Percentiles rank a stretch among this genome's conserved stretches.
These are phyloP conservation scores for Cremastobaeus sp. DNA, from an alignment of 2,888 invertebrate species.

Conservation along the genomic window DNA sequence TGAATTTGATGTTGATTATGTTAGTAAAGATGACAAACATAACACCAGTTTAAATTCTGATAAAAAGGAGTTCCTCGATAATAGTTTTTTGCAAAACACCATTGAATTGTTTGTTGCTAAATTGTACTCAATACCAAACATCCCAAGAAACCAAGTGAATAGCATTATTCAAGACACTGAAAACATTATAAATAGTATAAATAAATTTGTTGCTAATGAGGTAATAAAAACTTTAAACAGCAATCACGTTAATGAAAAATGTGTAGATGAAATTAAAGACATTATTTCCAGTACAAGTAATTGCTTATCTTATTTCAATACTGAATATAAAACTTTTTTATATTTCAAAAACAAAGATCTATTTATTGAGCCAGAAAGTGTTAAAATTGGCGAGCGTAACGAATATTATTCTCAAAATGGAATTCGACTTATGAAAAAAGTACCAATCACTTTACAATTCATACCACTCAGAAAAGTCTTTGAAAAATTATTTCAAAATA, in stretches of 20 bases:
- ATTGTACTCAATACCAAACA: neutral
- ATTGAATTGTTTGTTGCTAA: neutral
- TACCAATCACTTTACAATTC: constrained; percentile 54
- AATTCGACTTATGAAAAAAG: constrained; percentile 13
- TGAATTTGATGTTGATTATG: too few species aligned
- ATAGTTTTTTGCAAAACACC: neutral
- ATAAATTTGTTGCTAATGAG: too few species aligned
- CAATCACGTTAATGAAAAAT: constrained; percentile 2
- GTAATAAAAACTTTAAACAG: too few species aligned
- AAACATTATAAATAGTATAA: neutral
- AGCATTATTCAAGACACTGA: neutral
- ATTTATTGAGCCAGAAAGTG: constrained; percentile 36
- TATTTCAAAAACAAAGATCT: constrained; percentile 20
- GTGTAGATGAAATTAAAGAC: neutral
- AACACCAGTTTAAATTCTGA: too few species aligned
- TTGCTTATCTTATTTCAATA: constrained; percentile 6
- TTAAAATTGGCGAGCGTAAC: constrained; percentile 40
- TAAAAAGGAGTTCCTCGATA: too few species aligned
- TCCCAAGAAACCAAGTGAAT: neutral
- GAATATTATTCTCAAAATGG: constrained; percentile 31
- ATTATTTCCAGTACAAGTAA: neutral
- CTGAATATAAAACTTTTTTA: constrained; percentile 14
- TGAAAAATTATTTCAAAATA: constrained; percentile 51
- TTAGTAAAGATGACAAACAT: too few species aligned
- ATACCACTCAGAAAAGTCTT: constrained; percentile 59